Conservation (phyloP, 2,888 invertebrate species). For the Lapara coniferarum region DNA sequence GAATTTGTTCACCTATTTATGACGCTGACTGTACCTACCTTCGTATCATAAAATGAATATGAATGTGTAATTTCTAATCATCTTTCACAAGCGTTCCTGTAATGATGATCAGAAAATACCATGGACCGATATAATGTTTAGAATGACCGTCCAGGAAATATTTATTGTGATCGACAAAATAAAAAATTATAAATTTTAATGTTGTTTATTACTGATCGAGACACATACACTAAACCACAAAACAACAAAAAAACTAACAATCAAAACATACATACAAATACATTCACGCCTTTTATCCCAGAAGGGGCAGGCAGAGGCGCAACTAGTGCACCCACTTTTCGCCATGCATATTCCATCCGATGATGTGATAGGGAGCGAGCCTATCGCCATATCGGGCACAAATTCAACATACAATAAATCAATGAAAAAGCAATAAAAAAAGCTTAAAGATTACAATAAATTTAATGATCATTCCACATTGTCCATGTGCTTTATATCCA, state of each 20-base stretch:
- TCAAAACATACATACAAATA: too few species aligned
- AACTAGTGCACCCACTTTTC: too few species aligned
- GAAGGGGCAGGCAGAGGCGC: too few species aligned
- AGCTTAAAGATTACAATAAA: not conserved
- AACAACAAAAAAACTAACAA: not conserved
- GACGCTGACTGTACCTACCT: too few species aligned
- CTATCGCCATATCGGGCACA: too few species aligned
- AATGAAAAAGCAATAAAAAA: not conserved
- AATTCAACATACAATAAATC: too few species aligned
- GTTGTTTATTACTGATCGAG: conserved; percentile 28
- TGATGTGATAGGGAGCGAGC: too few species aligned
- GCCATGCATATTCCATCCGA: too few species aligned
- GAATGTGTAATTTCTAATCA: not conserved
- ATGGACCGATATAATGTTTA: not conserved
- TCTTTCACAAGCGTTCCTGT: not conserved
- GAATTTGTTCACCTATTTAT: too few species aligned
- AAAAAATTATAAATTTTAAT: conserved; percentile 37
- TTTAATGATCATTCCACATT: not conserved
- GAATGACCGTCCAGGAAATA: conserved; percentile 47
- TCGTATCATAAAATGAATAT: not conserved
- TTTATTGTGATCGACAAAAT: conserved; percentile 66
- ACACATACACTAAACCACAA: not conserved
- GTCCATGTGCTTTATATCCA: too few species aligned
- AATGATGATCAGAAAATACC: not conserved
- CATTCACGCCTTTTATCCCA: too few species aligned